phyloP scores from a whole-genome alignment of 1,140 invertebrate species.

The Hyles vespertilio region DNA sequence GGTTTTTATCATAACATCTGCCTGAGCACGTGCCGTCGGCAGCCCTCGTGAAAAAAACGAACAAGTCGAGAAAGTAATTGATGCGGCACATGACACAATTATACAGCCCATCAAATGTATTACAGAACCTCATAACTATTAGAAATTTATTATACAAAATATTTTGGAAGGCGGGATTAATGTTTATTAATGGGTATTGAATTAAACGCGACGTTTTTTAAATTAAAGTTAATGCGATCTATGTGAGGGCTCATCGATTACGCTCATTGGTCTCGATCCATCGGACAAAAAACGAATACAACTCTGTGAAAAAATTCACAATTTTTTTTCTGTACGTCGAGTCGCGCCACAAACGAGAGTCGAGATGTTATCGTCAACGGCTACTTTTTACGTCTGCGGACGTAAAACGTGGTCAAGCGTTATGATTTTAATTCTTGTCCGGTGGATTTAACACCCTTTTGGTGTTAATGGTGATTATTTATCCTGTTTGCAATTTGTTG shows the following conservation, averaged over 20 bases:
- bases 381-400: conserved; percentile 29
- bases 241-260: conserved; percentile 24
- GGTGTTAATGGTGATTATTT: conserved; percentile 31
- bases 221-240: conserved; percentile 31
- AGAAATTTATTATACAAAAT: conserved; percentile 34
- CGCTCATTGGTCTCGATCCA: conserved; percentile 21
- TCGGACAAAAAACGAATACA: conserved; percentile 19
- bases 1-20: conserved; percentile 52
- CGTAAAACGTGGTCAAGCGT: conserved; percentile 35
- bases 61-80: conserved; percentile 2
- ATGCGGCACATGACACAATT: conserved; percentile 14
- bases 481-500: conserved; percentile 30
- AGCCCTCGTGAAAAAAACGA: conserved; percentile 10
- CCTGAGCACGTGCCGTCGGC: conserved; percentile 23
- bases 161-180: conserved; percentile 23
- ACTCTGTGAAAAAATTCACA: background rate
- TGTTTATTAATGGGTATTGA: conserved; percentile 28
- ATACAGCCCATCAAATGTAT: conserved; percentile 20
- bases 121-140: conserved; percentile 31
- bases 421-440: conserved; percentile 8
- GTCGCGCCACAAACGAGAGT: conserved; percentile 6
- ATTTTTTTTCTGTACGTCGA: background rate
- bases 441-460: conserved; percentile 21
- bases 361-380: conserved; percentile 30
- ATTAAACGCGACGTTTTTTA: conserved; percentile 22